Base-by-base conservation (phyloP, 2,797 vertebrate species). In the Melanotaenia nigrans region DNA sequence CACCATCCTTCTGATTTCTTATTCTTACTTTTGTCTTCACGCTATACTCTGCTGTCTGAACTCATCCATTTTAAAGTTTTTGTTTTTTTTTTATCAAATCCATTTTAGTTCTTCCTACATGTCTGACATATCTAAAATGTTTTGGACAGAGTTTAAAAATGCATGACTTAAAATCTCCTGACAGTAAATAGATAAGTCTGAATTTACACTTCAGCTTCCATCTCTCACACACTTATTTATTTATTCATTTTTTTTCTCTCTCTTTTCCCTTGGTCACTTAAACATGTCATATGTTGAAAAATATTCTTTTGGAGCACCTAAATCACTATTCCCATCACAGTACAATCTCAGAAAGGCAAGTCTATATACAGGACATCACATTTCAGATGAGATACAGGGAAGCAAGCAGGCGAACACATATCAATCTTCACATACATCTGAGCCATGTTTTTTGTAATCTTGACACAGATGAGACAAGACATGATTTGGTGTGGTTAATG, bases 401-500 rank as follows among this genome's bases (percentile, higher is more conserved):
- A 20, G 35, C 36, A 67, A 61, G 10, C n/a, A 25, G 68, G 54
- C 61, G 49, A 62, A 59, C 73, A 65, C 71, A n/a, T 65, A 76
- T 77, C 54, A 72, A 66, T 32, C 61, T 47, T 72, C 36, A 49
- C 30, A 51, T 64, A 76, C 64, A 68, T 79, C 72, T 55, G 47
- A 79, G 74, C 71, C 61, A 38, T 71, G 78, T 71, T 78, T 24
- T 78, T 24, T 81, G 40, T 84, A 87, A 78, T 89, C 83, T 79
- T 78, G 42, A 83, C 77, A 59, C 61, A 75, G 68, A 83, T 76
- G 57, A 87, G 78, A 75, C 67, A 71, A 65, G 65, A 61, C 28
- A 11, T 18, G 12, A 75, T 78, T 62, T 68, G 78, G 70, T 84
- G 74, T 35, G 28, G 81, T 87, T 85, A 90, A 87, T 87, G 80